Evolutionary conservation across 1,140 invertebrate species (phyloP), one percentile per base, ranked within the genome.

Genomic region (Lineus longissimus): DNA sequence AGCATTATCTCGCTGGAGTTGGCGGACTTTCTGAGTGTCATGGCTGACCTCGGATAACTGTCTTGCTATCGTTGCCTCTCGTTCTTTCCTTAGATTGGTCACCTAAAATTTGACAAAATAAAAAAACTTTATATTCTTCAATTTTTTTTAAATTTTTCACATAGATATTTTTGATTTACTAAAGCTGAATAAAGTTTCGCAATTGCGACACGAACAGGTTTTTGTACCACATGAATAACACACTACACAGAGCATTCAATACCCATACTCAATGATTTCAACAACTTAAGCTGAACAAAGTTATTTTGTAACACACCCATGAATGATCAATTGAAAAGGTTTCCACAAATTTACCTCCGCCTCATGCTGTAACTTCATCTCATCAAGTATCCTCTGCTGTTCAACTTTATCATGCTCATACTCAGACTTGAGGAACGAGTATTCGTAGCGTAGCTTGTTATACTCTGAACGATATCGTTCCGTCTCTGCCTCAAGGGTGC

Each of bases 391-490:
- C 31, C 71, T 68, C 55, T 74, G 69, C 59, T 76, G 72, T 59
- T 80, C 76, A 11, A 65, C 54, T 27, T 68, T 69, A 40, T 74
- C 70, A 59, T 79, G 77, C 33, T 82, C 79, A 65, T 76, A 79
- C 64, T 80, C 77, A 2, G 77, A 72, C 65, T 78, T 79, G 25
- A 81, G 57, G 62, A 81, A 80, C 47, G 72, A 73, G n/a, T 76
- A 65, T 61, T 81, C 79, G 54, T 81, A 76, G 43, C 75, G 73
- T 9, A 78, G 60, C 62, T 74, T 75, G 57, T 71, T 80, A 47
- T 72, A 69, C 25, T 72, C 63, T 17, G 66, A 68, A 7, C 73
- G 66, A n/a, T 70, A 65, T 31, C 76, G 72, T 59, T 80, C 76
- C 4, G 74, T 64, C 57, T 82, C 79, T 15, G 68, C 56, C 22